A percentile compares a stretch with the other conserved stretches of the same genome.
These are phyloP conservation scores for Machaerirhynchus nigripectus DNA, from an alignment of 2,113 vertebrate genomes.

Conservation along the genomic window DNA sequence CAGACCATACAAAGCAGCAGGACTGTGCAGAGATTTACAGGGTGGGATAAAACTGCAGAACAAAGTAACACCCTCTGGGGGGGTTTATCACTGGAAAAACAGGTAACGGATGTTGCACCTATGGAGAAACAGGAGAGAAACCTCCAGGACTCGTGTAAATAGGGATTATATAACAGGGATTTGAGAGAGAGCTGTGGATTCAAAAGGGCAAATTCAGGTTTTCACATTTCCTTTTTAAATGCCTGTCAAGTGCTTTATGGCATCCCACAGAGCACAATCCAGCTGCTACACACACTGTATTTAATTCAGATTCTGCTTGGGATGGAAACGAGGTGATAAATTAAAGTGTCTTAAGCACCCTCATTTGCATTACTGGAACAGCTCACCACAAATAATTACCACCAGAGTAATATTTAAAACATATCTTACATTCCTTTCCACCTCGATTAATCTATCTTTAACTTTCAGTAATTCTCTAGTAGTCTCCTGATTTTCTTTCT, in stretches of 20 bases:
- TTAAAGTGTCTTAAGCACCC: neutral
- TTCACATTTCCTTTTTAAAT: neutral
- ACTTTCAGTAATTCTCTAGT: conserved; percentile 94
- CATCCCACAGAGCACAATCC: neutral
- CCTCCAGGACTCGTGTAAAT: neutral
- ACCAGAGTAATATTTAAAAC: neutral
- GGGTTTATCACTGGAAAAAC: neutral
- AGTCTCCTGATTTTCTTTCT: conserved; percentile 92
- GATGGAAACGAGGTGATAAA: neutral
- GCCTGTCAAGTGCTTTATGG: neutral
- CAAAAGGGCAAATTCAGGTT: neutral
- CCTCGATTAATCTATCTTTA: conserved; percentile 96
- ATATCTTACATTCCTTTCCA: conserved; percentile 92
- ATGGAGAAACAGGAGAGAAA: neutral
- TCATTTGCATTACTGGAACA: neutral
- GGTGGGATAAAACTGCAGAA: neutral
- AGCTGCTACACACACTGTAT: neutral
- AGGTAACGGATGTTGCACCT: neutral
- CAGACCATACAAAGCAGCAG: neutral
- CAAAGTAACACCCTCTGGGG: neutral
- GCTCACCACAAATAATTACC: neutral
- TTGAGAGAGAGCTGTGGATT: neutral
- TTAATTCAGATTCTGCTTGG: neutral
- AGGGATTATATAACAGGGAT: neutral
- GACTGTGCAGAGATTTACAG: neutral